Evolutionary conservation across 1,140 invertebrate species (phyloP).

Genomic region (Episyrphus balteatus): DNA sequence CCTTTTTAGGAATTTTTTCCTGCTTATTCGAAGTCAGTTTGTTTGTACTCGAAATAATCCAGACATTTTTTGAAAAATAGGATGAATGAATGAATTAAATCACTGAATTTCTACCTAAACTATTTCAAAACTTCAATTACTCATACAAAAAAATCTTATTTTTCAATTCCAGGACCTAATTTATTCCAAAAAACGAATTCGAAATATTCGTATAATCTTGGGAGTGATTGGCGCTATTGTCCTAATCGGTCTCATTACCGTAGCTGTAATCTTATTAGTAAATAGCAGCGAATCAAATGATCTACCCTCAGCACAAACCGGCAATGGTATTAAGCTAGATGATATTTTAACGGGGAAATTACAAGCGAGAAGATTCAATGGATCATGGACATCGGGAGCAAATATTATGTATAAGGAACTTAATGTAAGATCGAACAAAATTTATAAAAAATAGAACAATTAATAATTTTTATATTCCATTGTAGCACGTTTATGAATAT

Average conservation of each 20-base stretch:
- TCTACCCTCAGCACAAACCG: not conserved
- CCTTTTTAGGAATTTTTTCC: no score
- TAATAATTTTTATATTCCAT: not conserved
- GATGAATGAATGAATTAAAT: no score
- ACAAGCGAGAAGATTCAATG: slow-evolving; percentile 41
- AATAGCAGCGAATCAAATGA: slow-evolving; percentile 8
- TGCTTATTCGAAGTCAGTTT: no score
- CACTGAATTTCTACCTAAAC: no score
- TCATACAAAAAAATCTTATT: no score
- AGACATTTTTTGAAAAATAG: no score
- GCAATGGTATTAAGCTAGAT: slow-evolving; percentile 33
- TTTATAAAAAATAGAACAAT: not conserved
- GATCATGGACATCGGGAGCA: slow-evolving; percentile 41
- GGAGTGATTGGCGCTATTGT: slow-evolving; percentile 14
- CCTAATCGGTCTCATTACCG: slow-evolving; percentile 17
- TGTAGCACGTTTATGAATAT: slow-evolving; percentile 22
- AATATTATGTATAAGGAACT: slow-evolving; percentile 21
- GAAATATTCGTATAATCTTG: slow-evolving; percentile 21
- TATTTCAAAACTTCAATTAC: no score
- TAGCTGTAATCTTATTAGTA: slow-evolving; percentile 17
- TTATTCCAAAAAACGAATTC: slow-evolving; percentile 25
- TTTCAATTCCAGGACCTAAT: slow-evolving; percentile 19
- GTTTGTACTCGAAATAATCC: no score
- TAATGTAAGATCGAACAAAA: slow-evolving; percentile 15
- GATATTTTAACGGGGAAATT: slow-evolving; percentile 38